phyloP scores from a whole-genome alignment of 1,140 invertebrate genomes.

The fruit fly (Drosophila melanogaster) region Release_6_plus_ISO1_MT NC_004354.4:1786001-1786500 shows the following conservation, averaged over 20 bases:
- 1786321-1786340: conserved; percentile 10
- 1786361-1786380: conserved; percentile 24
- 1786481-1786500: conserved; percentile 5
- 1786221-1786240: conserved; percentile 25
- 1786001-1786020: conserved; percentile 45
- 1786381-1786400: conserved; percentile 16
- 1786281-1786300: conserved; percentile 12
- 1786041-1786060: conserved; percentile 5
- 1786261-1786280: conserved; percentile 8
- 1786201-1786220: not conserved
- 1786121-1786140: conserved; percentile 2
- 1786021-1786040: conserved; percentile 30
- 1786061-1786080: conserved; percentile 23
- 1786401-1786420: not conserved
- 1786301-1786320: conserved; percentile 7
- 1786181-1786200: conserved; percentile 11
- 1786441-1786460: not conserved
- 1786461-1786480: conserved; percentile 1
- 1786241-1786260: conserved; percentile 28
- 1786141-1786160: conserved; percentile 9
- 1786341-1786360: conserved; percentile 19
- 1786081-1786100: conserved; percentile 17
- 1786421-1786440: conserved; percentile 16
- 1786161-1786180: not conserved
- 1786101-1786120: conserved; percentile 8